phyloP scores from a whole-genome alignment of 2,888 invertebrate genomes.

The Caenorhabditis becei region DNA sequence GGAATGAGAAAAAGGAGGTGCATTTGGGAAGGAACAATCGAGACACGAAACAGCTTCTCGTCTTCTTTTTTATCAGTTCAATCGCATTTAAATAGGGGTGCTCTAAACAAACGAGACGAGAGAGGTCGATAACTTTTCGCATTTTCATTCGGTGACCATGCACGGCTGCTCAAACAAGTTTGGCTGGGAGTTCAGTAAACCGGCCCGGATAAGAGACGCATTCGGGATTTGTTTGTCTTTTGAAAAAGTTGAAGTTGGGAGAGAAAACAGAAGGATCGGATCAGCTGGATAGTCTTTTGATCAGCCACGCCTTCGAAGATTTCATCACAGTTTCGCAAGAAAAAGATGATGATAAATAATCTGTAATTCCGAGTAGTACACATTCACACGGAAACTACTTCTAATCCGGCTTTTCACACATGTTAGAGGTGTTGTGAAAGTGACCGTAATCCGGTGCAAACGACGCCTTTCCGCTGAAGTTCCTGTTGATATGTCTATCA shows the following conservation, averaged over 20 bases:
- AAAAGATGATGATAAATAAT: too few relatives aligned
- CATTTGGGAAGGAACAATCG: slow-evolving; percentile 17
- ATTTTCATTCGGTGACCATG: slow-evolving; percentile 29
- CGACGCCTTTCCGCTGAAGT: neutral
- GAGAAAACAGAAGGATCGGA: too few relatives aligned
- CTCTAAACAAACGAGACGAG: slow-evolving; percentile 41
- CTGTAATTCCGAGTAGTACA: too few relatives aligned
- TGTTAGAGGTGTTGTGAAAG: too few relatives aligned
- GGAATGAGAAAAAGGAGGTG: slow-evolving; percentile 10
- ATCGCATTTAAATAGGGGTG: slow-evolving; percentile 15
- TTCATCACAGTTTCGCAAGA: too few relatives aligned
- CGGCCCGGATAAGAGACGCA: neutral
- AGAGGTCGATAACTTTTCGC: slow-evolving; percentile 30
- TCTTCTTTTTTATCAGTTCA: slow-evolving; percentile 28
- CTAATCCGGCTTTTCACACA: neutral
- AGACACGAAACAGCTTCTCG: slow-evolving; percentile 4
- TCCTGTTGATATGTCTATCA: neutral
- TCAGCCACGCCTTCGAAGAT: too few relatives aligned
- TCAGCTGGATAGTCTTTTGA: neutral
- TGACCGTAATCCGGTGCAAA: neutral
- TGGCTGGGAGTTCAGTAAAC: neutral
- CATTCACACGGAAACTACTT: too few relatives aligned
- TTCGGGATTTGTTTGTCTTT: neutral
- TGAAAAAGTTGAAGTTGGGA: neutral
- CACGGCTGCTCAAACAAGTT: slow-evolving; percentile 27